phyloP scores from a whole-genome alignment of 2,113 vertebrate genomes.

The Ameiurus melas region DNA sequence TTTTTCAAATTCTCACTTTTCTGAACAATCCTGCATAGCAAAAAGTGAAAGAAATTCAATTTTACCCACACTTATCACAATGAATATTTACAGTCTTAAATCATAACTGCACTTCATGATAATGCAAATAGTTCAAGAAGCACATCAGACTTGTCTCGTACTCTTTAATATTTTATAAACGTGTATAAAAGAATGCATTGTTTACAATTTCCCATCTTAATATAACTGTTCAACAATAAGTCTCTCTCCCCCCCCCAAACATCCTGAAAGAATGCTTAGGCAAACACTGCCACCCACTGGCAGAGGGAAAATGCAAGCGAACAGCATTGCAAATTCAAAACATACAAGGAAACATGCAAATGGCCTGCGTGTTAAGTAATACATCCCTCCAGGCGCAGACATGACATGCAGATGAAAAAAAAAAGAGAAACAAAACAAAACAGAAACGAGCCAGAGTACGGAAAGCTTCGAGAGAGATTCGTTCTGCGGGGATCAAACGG shows the following conservation, averaged over 20 bases:
- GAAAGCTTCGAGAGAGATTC: conserved; percentile 9
- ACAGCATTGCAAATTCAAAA: conserved; percentile 58
- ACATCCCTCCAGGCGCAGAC: conserved; percentile 44
- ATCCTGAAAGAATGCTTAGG: conserved; percentile 64
- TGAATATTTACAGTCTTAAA: conserved; percentile 71
- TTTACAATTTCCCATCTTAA: conserved; percentile 73
- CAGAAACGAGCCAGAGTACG: conserved; percentile 26
- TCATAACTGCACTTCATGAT: conserved; percentile 74
- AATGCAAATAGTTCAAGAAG: conserved; percentile 69
- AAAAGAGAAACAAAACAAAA: conserved; percentile 17
- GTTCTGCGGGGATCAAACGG: conserved; percentile 10
- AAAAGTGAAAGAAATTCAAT: conserved; percentile 53
- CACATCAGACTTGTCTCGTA: conserved; percentile 67
- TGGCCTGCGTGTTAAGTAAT: conserved; percentile 50
- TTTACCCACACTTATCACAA: conserved; percentile 67
- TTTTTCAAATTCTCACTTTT: conserved; percentile 51
- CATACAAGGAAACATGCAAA: conserved; percentile 62
- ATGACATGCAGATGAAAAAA: conserved; percentile 44
- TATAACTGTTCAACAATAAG: conserved; percentile 69
- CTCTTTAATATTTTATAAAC: conserved; percentile 69
- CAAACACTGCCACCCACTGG: conserved; percentile 81
- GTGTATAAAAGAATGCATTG: conserved; percentile 72
- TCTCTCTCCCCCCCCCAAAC: conserved; percentile 27
- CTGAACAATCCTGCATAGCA: conserved; percentile 61
- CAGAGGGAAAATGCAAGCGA: conserved; percentile 20